A percentile compares a stretch with the other conserved stretches of the same genome.
Evolutionary conservation across 92 coral and sea anemone species (phyloP).

Genomic region (Muricea muricata): DNA sequence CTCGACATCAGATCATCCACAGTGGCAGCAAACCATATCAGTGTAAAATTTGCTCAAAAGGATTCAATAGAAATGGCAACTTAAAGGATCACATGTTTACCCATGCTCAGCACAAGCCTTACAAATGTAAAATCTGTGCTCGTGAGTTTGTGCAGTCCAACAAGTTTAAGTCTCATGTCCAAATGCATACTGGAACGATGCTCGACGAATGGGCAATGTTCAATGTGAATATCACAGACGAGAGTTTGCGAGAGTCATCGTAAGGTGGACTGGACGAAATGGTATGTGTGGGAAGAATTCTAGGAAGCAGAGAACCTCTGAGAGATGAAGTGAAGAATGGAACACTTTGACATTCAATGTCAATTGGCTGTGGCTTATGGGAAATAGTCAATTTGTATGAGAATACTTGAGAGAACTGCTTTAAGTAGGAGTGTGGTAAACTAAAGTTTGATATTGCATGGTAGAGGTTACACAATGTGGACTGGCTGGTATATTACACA

Average conservation of each 20-base stretch:
- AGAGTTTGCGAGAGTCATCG: constrained; percentile 6
- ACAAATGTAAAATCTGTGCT: constrained; percentile 35
- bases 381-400: too few species aligned
- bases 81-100: constrained; percentile 46
- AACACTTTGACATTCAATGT: too few species aligned
- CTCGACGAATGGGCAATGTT: constrained; percentile 48
- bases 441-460: too few species aligned
- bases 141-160: constrained; percentile 45
- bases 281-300: background rate
- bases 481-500: background rate
- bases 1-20: constrained; percentile 46
- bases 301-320: background rate
- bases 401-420: too few species aligned
- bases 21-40: constrained; percentile 39
- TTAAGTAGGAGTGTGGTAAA: too few species aligned
- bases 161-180: constrained; percentile 47
- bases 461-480: too few species aligned
- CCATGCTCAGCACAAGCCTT: constrained; percentile 38
- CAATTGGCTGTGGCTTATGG: too few species aligned
- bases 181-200: constrained; percentile 36
- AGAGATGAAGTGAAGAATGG: background rate
- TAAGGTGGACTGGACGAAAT: background rate
- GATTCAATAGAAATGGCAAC: constrained; percentile 40
- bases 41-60: constrained; percentile 43
- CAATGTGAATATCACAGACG: constrained; percentile 38